phyloP scores from a whole-genome alignment of 1,140 invertebrate species.

The Phymastichus coffea region DNA sequence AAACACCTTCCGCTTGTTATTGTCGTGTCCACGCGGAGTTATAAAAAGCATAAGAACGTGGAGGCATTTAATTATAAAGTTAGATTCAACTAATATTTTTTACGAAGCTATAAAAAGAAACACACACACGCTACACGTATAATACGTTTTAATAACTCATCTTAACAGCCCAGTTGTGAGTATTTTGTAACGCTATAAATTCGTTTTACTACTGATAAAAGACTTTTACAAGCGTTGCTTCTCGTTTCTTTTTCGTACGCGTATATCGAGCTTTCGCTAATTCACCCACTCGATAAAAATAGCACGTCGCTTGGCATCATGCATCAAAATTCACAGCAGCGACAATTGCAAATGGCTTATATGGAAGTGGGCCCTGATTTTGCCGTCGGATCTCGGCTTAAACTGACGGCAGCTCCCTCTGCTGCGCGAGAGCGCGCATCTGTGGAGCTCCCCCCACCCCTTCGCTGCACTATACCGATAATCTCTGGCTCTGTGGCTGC shows the following conservation, averaged over 20 bases:
- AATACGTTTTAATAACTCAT: conserved; percentile 27
- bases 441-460: background rate
- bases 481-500: background rate
- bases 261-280: too few relatives aligned
- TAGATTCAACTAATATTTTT: conserved; percentile 23
- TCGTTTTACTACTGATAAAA: conserved; percentile 31
- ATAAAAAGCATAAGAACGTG: conserved; percentile 23
- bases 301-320: too few relatives aligned
- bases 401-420: conserved; percentile 26
- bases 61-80: conserved; percentile 27
- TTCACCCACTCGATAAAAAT: conserved; percentile 32
- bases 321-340: too few relatives aligned
- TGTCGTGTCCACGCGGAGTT: conserved; percentile 7
- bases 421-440: background rate
- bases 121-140: too few relatives aligned
- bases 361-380: too few relatives aligned
- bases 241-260: conserved; percentile 20
- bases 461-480: background rate
- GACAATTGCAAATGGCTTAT: too few relatives aligned
- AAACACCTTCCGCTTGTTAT: background rate
- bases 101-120: conserved; percentile 19
- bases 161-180: conserved; percentile 14
- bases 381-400: too few relatives aligned
- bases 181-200: conserved; percentile 32
- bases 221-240: too few relatives aligned